Evolutionary conservation across 2,113 vertebrate genomes (phyloP).

Genomic region (Leiothrix lutea): DNA sequence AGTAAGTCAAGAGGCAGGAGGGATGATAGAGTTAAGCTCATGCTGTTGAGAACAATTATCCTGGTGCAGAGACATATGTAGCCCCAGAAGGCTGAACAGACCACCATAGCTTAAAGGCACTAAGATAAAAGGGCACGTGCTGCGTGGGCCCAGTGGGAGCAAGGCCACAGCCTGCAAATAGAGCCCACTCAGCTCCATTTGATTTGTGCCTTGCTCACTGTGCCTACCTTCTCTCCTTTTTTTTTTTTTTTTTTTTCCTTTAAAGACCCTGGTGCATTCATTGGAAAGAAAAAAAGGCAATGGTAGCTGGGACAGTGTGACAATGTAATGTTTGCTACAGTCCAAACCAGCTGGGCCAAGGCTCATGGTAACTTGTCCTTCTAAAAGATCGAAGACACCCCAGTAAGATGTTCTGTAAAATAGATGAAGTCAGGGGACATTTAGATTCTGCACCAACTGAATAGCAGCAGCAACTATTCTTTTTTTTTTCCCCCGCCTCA

Average conservation of each 20-base stretch:
- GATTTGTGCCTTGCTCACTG: neutral
- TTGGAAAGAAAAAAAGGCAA: neutral
- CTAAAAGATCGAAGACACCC: neutral
- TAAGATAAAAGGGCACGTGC: slow-evolving; percentile 63
- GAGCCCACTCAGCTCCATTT: neutral
- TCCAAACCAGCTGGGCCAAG: neutral
- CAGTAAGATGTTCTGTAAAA: neutral
- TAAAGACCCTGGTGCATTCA: neutral
- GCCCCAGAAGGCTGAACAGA: slow-evolving; percentile 72
- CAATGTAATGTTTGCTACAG: neutral
- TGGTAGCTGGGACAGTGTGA: neutral
- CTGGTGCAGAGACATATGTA: slow-evolving; percentile 69
- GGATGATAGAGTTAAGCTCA: slow-evolving; percentile 38
- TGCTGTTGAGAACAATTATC: slow-evolving; percentile 62
- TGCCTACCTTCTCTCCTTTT: too few relatives aligned
- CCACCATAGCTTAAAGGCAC: slow-evolving; percentile 68
- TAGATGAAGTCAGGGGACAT: neutral
- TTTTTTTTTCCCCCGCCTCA: neutral
- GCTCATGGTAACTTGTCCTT: neutral
- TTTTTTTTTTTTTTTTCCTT: neutral
- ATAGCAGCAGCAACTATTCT: neutral
- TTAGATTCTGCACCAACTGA: neutral
- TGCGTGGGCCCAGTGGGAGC: slow-evolving; percentile 51
- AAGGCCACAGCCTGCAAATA: neutral
- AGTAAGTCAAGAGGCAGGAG: slow-evolving; percentile 38